These are phyloP conservation scores for Gadus macrocephalus DNA, from an alignment of 2,113 vertebrate species.

Conservation along the genomic window DNA sequence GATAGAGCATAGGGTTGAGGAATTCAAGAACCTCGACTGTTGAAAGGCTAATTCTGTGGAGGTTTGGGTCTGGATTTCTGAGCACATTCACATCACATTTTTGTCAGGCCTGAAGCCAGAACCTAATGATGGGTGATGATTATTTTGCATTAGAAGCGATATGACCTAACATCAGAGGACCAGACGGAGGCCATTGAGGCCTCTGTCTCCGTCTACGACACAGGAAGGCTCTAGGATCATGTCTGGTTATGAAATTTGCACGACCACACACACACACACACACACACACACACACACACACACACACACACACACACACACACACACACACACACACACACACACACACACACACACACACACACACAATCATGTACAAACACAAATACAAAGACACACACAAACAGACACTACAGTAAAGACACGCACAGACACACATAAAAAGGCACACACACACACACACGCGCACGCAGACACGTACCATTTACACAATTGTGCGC, in stretches of 20 bases:
- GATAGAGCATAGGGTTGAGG: too few species aligned
- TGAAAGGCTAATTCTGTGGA: too few species aligned
- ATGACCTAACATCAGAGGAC: slow-evolving; percentile 26
- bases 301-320: neutral
- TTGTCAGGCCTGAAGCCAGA: slow-evolving; percentile 4
- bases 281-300: neutral
- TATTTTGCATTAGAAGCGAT: slow-evolving; percentile 30
- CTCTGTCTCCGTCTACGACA: neutral
- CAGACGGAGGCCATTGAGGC: slow-evolving; percentile 1
- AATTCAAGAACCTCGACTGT: too few species aligned
- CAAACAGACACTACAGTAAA: neutral
- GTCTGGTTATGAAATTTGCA: slow-evolving; percentile 41
- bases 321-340: neutral
- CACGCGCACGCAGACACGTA: neutral
- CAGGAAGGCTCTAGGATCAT: slow-evolving; percentile 11
- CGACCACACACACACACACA: slow-evolving; percentile 7
- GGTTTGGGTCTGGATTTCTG: slow-evolving; percentile 7
- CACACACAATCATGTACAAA: neutral
- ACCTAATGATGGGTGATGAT: slow-evolving; percentile 29
- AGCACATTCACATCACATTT: slow-evolving; percentile 13
- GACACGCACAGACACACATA: slow-evolving; percentile 4
- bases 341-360: neutral
- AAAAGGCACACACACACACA: neutral
- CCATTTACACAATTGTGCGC: neutral
- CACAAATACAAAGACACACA: neutral